These are phyloP conservation scores for Erebia epiphron DNA, from an alignment of 2,888 invertebrate species.

Conservation along the genomic window DNA sequence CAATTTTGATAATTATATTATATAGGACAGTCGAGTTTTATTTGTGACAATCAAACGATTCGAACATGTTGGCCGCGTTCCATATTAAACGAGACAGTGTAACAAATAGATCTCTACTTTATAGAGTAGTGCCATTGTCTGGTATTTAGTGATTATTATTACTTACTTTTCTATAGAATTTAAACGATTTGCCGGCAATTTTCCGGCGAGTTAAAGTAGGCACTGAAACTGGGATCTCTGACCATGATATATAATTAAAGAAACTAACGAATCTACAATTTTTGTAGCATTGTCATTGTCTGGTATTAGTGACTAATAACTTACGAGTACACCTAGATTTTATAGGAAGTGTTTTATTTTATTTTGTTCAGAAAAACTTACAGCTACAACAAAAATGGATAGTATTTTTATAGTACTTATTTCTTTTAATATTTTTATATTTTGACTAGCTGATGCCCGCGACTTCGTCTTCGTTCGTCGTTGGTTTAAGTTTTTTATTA, in stretches of 20 bases:
- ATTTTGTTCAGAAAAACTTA: no score
- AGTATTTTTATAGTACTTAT: no score
- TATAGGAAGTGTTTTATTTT: no score
- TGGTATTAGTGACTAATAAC: constrained; percentile 10
- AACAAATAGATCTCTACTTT: constrained; percentile 31
- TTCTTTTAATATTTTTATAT: no score
- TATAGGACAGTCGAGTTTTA: constrained; percentile 14
- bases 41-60: constrained; percentile 27
- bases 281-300: constrained; percentile 9
- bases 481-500: no score
- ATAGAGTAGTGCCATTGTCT: constrained; percentile 26
- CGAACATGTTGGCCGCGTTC: constrained; percentile 32
- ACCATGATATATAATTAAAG: no score
- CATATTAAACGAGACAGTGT: constrained; percentile 29
- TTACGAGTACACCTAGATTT: no score
- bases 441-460: no score
- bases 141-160: constrained; percentile 13
- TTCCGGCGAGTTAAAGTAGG: not conserved
- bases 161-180: not conserved
- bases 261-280: no score
- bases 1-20: not conserved
- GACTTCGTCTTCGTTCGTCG: no score
- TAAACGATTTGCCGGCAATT: not conserved
- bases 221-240: not conserved
- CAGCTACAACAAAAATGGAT: no score